A percentile compares a stretch with the other conserved stretches of the same genome.
Evolutionary conservation across 2,797 vertebrate genomes (phyloP).

Genomic region (Hemibagrus guttatus): DNA sequence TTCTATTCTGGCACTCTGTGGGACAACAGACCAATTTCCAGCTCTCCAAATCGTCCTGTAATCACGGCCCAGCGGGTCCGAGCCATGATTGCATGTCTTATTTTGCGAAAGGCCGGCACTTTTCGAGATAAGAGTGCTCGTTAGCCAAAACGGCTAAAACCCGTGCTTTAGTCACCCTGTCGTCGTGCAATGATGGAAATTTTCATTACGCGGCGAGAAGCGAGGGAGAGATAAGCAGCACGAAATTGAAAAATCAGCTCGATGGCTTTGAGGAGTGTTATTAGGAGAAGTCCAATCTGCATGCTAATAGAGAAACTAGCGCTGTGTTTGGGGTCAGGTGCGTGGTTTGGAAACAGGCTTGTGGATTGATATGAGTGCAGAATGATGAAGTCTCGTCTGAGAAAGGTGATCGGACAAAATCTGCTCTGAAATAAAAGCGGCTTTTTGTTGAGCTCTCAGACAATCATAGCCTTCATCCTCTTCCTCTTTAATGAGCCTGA

Average conservation of each 20-base stretch:
- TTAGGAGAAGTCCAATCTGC: constrained; percentile 54
- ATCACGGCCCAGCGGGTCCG: constrained; percentile 45
- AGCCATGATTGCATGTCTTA: constrained; percentile 43
- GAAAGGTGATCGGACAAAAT: constrained; percentile 11
- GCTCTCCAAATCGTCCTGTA: constrained; percentile 31
- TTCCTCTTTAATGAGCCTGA: constrained; percentile 11
- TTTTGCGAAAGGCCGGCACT: constrained; percentile 36
- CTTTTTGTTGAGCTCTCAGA: not conserved
- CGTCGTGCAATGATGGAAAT: constrained; percentile 37
- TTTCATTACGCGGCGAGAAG: constrained; percentile 41
- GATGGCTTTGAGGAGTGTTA: constrained; percentile 49
- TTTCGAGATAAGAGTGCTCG: constrained; percentile 46
- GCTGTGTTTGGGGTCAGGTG: not conserved
- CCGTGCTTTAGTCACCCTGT: constrained; percentile 8
- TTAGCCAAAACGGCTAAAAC: constrained; percentile 32
- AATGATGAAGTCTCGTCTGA: constrained; percentile 5
- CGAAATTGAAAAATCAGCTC: constrained; percentile 53
- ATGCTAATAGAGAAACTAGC: constrained; percentile 47
- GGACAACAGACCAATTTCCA: constrained; percentile 39
- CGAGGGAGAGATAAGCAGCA: constrained; percentile 34
- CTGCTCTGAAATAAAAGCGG: not conserved
- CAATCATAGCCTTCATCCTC: not conserved
- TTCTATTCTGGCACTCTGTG: constrained; percentile 32
- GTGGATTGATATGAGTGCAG: not conserved
- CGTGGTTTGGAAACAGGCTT: not conserved